Evolutionary conservation across 2,113 vertebrate species (phyloP).

Genomic region (Pomatostomus ruficeps): DNA sequence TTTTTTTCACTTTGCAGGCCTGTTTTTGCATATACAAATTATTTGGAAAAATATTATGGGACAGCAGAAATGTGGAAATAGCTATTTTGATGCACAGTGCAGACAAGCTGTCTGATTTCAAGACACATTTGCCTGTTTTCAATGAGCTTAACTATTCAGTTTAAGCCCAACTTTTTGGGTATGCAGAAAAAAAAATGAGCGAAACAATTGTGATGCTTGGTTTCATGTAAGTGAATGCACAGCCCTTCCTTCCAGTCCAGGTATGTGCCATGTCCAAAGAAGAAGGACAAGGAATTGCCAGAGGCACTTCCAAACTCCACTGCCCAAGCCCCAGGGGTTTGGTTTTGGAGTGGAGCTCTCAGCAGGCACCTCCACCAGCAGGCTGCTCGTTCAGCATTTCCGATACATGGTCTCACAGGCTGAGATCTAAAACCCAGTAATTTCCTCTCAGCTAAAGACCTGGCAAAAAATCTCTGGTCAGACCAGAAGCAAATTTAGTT

Average conservation of each 20-base stretch:
- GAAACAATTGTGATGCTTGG: not conserved
- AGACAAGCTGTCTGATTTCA: not conserved
- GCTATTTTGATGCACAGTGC: not conserved
- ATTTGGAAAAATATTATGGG: not conserved
- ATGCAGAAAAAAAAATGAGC: not conserved
- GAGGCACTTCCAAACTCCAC: not conserved
- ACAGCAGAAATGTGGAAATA: not conserved
- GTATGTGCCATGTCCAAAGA: not conserved
- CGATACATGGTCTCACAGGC: not conserved
- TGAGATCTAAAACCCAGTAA: not conserved
- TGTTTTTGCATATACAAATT: not conserved
- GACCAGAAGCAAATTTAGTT: not conserved
- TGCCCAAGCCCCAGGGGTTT: not conserved
- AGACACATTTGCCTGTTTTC: not conserved
- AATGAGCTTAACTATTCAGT: not conserved
- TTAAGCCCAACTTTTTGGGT: not conserved
- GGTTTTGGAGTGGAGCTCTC: not conserved
- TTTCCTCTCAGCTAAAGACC: not conserved
- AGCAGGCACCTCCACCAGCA: not conserved
- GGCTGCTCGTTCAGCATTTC: not conserved
- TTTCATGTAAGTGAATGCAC: not conserved
- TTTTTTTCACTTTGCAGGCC: not conserved
- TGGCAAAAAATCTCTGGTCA: not conserved
- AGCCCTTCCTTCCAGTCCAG: not conserved
- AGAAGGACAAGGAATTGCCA: not conserved